phyloP scores from a whole-genome alignment of 1,140 invertebrate species.

The Hycleus phaleratus region DNA sequence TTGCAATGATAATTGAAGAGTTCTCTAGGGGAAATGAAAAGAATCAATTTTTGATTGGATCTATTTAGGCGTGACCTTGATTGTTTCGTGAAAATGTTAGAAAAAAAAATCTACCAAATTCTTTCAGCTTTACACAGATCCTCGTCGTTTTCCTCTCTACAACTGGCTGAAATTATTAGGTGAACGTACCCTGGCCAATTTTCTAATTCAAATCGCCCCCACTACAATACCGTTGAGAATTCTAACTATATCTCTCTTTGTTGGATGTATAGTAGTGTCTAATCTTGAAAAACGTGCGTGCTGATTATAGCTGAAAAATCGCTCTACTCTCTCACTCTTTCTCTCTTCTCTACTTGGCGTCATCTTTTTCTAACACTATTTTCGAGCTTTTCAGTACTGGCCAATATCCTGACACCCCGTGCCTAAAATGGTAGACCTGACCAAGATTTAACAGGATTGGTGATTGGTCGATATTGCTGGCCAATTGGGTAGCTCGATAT shows the following conservation, averaged over 20 bases:
- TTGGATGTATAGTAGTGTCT: neutral
- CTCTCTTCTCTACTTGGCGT: too few species aligned
- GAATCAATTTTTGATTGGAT: too few species aligned
- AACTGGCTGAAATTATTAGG: slow-evolving; percentile 10
- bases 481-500: slow-evolving; percentile 46
- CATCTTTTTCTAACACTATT: too few species aligned
- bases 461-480: slow-evolving; percentile 40
- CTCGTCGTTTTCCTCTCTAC: neutral
- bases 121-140: too few species aligned
- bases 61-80: too few species aligned
- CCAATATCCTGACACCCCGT: slow-evolving; percentile 29
- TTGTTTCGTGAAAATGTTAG: neutral
- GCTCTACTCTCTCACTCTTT: too few species aligned
- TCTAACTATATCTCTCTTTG: neutral
- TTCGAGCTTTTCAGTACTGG: too few species aligned
- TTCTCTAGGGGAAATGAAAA: too few species aligned
- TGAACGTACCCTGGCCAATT: slow-evolving; percentile 22
- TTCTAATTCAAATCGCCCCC: neutral
- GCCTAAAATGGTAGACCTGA: slow-evolving; percentile 58
- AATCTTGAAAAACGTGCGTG: too few species aligned
- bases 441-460: slow-evolving; percentile 42
- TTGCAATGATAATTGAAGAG: too few species aligned
- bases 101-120: too few species aligned
- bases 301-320: too few species aligned
- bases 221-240: neutral